Base-by-base conservation (phyloP, 2,113 vertebrate genomes). In the Oxyruncus cristatus region DNA sequence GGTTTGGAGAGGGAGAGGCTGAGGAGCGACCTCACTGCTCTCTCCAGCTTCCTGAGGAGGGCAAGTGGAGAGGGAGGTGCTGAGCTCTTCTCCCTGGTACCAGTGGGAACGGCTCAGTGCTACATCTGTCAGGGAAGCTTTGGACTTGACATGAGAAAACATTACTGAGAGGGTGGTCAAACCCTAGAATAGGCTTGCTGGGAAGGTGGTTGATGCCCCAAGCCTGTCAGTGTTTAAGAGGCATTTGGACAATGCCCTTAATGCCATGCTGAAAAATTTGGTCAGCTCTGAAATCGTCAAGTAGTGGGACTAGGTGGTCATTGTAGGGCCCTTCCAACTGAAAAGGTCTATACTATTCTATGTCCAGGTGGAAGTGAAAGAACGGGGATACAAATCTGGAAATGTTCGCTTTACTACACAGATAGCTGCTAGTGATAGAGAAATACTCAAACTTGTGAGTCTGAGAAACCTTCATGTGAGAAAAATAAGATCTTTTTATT, bases 401-500 rank as follows among this genome's bases (percentile, higher is more conserved):
- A 62, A 50, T 67, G 33, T 16, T 88, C 77, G 50, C 63, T 49
- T 88, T 53, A 23, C 13, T 61, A 16, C 28, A 17, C 11, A 76
- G 26, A 70, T 52, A 88, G 5, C 26, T 93, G 8, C 9, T 55
- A 28, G 79, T 39, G 63, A 47, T 19, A 79, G 15, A 76, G 49
- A 76, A 88, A 59, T 26, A 39, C 9, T 62, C 55, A 66, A n/a
- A 63, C 30, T 46, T 71, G 12, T 71, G 50, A 53, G 19, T 70
- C 46, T 85, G 42, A 84, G 63, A 58, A 91, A 89, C 74, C n/a
- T 74, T 76, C 21, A 20, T 71, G 26, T 52, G 61, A 71, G 50
- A 84, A 89, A 92, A 94, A 73, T 61, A 91, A 71, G 33, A 95
- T 86, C 63, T 94, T 96, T 80, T 93, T 11, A 81, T 93, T 94